Base-by-base conservation (phyloP, 2,888 invertebrate species). In the Helleia helle region DNA sequence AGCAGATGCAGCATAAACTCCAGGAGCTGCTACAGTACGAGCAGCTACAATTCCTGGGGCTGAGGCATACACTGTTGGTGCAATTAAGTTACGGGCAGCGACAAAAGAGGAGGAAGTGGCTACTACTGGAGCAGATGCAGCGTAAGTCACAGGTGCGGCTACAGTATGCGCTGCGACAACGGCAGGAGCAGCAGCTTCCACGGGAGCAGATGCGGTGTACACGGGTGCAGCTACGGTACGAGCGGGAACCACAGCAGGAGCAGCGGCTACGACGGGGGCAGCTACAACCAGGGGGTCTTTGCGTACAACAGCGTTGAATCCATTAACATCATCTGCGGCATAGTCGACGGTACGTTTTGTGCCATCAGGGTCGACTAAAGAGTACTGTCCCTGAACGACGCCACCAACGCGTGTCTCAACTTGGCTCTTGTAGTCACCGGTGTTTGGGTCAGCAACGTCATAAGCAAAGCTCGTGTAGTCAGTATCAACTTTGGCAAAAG, bases 341-440 rank as follows among this genome's bases (percentile, higher is more conserved):
- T 87, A 87, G 66, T 87, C 87, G 1, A 87, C 87, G 11, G 77
- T 86, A 47, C 87, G 79, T 51, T 77, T 80, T 43, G 86, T 87
- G 51, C 87, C 87, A 52, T 87, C 87, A 30, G 87, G 56, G 40
- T 87, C 87, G 7, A 77, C 63, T 9, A 87, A 73, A 17, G 87
- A 87, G 74, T 87, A 87, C 58, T 86, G 86, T 46, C 87, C 87
- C 48, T 71, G 65, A 34, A 87, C 87, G 41, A 65, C 61, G 51
- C 87, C 87, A 26, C 87, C 87, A 34, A 71, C 68, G 53, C 87
- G 83, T 41, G 79, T 77, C 69, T 88, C 87, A 8, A 71, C 69
- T 59, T 87, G 87, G 66, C 81, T 86, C 65, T 87, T 87, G 65
- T 58, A 80, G 71, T 88, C 88, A 8, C 88, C 87, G 43, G 87